Percentiles rank a stretch among this genome's conserved stretches.
Evolutionary conservation across 2,888 invertebrate genomes (phyloP).

Genomic region (Sthenelais limicola): DNA sequence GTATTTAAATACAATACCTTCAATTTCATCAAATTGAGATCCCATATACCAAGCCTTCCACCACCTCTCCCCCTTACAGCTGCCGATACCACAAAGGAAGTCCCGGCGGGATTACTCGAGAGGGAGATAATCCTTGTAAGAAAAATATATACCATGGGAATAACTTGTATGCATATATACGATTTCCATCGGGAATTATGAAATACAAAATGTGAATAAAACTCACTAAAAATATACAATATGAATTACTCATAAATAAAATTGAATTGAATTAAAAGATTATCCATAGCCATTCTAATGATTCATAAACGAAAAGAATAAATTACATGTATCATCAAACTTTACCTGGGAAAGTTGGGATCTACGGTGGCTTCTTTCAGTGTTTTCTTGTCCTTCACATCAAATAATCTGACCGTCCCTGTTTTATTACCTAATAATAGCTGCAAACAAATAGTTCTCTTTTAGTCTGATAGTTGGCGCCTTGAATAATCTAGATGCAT

Average conservation of each 20-base stretch:
- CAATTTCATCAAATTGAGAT: slow-evolving; percentile 65
- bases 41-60: slow-evolving; percentile 76
- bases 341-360: slow-evolving; percentile 62
- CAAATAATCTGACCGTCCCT: slow-evolving; percentile 76
- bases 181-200: not conserved
- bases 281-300: no score
- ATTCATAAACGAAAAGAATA: no score
- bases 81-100: slow-evolving; percentile 71
- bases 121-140: slow-evolving; percentile 55
- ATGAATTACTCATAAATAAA: not conserved
- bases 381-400: slow-evolving; percentile 77
- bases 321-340: not conserved
- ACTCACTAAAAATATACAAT: not conserved
- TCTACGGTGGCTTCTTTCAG: slow-evolving; percentile 75
- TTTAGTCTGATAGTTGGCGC: not conserved
- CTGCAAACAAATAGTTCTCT: slow-evolving; percentile 53
- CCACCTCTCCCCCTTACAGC: slow-evolving; percentile 57
- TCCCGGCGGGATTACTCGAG: slow-evolving; percentile 75
- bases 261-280: not conserved
- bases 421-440: slow-evolving; percentile 76
- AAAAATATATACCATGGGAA: not conserved
- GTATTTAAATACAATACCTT: not conserved
- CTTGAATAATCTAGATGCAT: no score
- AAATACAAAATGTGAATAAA: not conserved
- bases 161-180: not conserved